phyloP scores from a whole-genome alignment of 2,113 vertebrate species.

The Nipponia nippon region DNA sequence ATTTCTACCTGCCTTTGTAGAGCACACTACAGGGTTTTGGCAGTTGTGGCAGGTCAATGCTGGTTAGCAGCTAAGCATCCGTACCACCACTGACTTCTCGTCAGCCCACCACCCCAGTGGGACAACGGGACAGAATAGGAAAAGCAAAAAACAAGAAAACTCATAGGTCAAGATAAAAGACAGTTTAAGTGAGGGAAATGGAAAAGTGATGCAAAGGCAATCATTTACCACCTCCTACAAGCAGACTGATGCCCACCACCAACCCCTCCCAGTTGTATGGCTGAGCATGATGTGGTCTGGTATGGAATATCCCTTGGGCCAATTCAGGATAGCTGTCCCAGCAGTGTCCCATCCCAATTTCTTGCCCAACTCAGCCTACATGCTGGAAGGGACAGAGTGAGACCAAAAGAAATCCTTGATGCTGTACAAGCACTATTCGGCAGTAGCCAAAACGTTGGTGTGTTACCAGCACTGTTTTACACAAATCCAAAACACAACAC shows the following conservation, averaged over 20 bases:
- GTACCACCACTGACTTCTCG: neutral
- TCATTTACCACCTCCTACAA: neutral
- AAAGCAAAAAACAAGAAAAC: rapidly evolving
- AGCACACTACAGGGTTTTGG: rapidly evolving
- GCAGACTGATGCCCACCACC: rapidly evolving
- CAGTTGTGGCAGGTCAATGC: neutral
- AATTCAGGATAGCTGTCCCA: neutral
- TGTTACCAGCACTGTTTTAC: neutral
- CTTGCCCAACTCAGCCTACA: neutral
- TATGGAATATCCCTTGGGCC: neutral
- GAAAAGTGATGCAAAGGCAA: neutral
- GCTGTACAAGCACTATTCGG: neutral
- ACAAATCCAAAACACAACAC: neutral
- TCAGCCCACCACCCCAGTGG: neutral
- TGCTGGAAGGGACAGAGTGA: neutral
- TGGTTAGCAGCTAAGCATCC: neutral
- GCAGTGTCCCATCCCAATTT: neutral
- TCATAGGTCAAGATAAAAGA: neutral
- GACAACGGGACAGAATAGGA: neutral
- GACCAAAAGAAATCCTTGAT: neutral
- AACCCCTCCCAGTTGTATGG: neutral
- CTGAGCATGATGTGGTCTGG: neutral
- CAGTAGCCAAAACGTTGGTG: neutral
- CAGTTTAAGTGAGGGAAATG: neutral
- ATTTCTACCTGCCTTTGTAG: neutral